A percentile compares a stretch with the other conserved stretches of the same genome.
Evolutionary conservation across 1,140 invertebrate genomes (phyloP).

Genomic region (Panulirus ornatus): DNA sequence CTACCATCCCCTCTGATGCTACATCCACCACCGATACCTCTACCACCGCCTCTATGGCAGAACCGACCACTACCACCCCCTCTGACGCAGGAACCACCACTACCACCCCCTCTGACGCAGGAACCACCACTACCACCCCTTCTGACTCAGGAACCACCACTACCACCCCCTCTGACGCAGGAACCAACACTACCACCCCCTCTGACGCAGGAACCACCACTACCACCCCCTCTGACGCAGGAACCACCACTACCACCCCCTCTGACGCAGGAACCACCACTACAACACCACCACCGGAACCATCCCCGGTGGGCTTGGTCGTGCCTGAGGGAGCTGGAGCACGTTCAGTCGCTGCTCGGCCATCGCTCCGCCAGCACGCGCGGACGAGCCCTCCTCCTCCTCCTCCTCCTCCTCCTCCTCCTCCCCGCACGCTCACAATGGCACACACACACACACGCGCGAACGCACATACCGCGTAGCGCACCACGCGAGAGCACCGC

Average conservation of each 20-base stretch:
- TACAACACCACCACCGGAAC: slow-evolving; percentile 17
- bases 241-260: neutral
- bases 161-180: neutral
- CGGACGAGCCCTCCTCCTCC: neutral
- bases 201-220: neutral
- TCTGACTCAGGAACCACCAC: neutral
- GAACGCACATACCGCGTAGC: neutral
- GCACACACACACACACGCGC: neutral
- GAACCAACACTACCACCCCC: neutral
- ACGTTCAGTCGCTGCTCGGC: slow-evolving; percentile 15
- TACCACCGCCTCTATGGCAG: neutral
- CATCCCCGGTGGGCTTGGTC: neutral
- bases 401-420: neutral
- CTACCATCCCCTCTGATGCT: neutral
- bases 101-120: neutral
- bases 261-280: too few species aligned
- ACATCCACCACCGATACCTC: neutral
- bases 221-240: neutral
- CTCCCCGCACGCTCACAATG: neutral
- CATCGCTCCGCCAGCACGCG: slow-evolving; percentile 32
- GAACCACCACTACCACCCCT: neutral
- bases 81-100: neutral
- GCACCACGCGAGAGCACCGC: neutral
- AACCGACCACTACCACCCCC: neutral
- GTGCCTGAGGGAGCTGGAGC: neutral